Evolutionary conservation across 2,888 invertebrate species (phyloP).

Genomic region (Tetragonula carbonaria): DNA sequence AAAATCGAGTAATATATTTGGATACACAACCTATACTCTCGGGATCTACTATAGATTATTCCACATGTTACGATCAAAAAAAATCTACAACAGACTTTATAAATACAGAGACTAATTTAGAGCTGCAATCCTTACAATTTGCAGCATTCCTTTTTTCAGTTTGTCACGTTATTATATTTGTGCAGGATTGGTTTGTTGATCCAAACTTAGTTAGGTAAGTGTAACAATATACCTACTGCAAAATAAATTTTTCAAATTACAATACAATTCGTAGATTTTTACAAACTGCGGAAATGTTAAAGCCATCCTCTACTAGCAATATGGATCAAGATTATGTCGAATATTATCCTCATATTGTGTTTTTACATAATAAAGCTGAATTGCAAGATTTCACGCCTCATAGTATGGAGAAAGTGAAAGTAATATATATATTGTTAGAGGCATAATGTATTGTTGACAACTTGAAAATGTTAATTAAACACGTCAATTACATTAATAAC

Average conservation of each 20-base stretch:
- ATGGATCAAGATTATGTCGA: slow-evolving; percentile 89
- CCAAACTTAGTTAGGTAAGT: slow-evolving; percentile 90
- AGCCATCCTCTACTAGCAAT: slow-evolving; percentile 89
- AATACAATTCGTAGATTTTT: slow-evolving; percentile 87
- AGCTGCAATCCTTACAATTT: slow-evolving; percentile 91
- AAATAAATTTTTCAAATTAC: background rate
- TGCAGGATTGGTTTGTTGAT: slow-evolving; percentile 95
- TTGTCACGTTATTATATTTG: slow-evolving; percentile 94
- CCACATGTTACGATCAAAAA: slow-evolving; percentile 77
- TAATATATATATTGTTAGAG: slow-evolving; percentile 50
- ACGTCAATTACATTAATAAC: no score
- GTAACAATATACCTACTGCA: background rate
- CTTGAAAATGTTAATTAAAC: slow-evolving; percentile 7
- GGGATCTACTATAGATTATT: slow-evolving; percentile 87
- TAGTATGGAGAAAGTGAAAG: slow-evolving; percentile 87
- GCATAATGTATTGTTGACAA: slow-evolving; percentile 65
- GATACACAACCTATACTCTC: slow-evolving; percentile 94
- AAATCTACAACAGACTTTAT: slow-evolving; percentile 86
- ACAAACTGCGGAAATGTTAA: slow-evolving; percentile 94
- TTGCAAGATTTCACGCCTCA: slow-evolving; percentile 89
- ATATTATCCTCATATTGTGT: slow-evolving; percentile 92
- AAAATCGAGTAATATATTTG: slow-evolving; percentile 91
- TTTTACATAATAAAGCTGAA: slow-evolving; percentile 92
- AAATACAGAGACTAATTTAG: slow-evolving; percentile 87
- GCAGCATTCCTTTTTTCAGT: slow-evolving; percentile 94